Evolutionary conservation across 2,113 vertebrate genomes (phyloP).

Genomic region (Montifringilla adamsi): DNA sequence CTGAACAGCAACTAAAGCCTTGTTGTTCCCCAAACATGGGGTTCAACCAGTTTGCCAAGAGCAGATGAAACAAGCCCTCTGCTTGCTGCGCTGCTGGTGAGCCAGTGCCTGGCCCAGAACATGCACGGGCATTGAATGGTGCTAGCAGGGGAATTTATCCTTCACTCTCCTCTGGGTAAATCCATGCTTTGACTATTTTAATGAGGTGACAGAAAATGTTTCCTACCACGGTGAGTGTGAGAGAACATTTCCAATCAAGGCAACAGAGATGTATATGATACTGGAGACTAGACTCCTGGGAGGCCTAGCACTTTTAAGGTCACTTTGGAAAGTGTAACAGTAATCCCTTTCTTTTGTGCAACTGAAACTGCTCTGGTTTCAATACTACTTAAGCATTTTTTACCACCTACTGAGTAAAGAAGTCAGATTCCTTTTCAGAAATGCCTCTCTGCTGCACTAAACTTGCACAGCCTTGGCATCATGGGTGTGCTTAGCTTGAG

Average conservation of each 20-base stretch:
- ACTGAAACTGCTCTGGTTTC: background rate
- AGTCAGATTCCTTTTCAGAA: background rate
- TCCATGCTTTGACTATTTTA: background rate
- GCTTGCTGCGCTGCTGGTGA: background rate
- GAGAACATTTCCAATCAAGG: background rate
- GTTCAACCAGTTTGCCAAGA: background rate
- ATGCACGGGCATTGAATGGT: accelerated
- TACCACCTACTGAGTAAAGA: background rate
- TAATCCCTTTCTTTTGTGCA: background rate
- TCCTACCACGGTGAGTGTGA: background rate
- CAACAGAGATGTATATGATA: background rate
- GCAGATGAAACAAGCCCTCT: background rate
- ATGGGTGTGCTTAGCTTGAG: background rate
- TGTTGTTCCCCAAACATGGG: background rate
- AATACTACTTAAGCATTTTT: background rate
- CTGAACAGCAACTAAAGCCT: background rate
- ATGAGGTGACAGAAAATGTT: background rate
- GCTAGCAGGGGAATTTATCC: background rate
- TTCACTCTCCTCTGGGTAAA: background rate
- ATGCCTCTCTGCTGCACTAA: background rate
- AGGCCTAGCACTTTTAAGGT: background rate
- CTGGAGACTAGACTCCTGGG: background rate
- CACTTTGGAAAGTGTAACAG: background rate
- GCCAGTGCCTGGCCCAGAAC: background rate
- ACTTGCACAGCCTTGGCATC: background rate